These are phyloP conservation scores for Anoura caudifer DNA, from an alignment of 2,113 vertebrate genomes.

Conservation along the genomic window DNA sequence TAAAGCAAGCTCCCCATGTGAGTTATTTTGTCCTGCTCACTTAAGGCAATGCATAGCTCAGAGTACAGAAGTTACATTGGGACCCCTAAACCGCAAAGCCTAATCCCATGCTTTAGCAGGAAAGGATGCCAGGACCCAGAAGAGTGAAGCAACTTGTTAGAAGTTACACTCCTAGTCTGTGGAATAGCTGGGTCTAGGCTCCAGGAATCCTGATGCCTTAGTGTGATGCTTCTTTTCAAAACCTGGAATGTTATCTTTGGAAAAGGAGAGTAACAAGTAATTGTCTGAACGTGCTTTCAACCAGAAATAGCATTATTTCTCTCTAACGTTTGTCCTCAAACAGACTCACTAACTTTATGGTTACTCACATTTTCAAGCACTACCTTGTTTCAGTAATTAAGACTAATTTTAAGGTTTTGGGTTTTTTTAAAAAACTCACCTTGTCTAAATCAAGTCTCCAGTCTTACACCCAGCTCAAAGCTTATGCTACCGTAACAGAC, in stretches of 20 bases:
- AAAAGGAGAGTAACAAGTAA: neutral
- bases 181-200: neutral
- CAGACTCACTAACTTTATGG: neutral
- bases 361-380: neutral
- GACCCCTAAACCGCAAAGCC: neutral
- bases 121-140: neutral
- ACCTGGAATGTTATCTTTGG: neutral
- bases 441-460: neutral
- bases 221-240: neutral
- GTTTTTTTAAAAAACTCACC: neutral
- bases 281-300: neutral
- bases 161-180: neutral
- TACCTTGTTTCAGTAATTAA: neutral
- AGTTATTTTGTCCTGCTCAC: constrained; percentile 46
- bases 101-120: neutral
- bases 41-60: neutral
- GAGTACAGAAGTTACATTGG: neutral
- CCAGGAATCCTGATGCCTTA: neutral
- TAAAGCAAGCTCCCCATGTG: neutral
- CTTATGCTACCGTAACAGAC: neutral
- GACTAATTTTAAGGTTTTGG: neutral
- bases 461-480: neutral
- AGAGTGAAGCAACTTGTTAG: neutral
- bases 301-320: neutral
- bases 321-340: neutral